Percentiles rank a stretch among this genome's conserved stretches.
Conservation (phyloP, 2,113 vertebrate genomes). For the Egretta garzetta region DNA sequence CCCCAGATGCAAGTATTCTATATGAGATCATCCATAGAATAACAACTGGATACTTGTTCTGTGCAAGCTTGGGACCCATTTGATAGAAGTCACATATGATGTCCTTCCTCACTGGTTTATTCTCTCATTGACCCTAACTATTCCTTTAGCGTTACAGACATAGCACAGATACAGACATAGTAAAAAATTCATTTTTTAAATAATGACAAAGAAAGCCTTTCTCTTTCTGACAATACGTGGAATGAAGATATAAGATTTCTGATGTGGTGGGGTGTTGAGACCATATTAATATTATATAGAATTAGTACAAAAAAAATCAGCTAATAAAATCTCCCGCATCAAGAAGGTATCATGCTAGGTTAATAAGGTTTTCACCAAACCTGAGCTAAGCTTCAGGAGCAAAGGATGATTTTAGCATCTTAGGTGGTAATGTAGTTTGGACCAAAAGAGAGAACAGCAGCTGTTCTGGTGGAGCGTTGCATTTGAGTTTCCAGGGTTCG, state of each 20-base stretch:
- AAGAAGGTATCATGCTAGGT: neutral
- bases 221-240: neutral
- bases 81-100: neutral
- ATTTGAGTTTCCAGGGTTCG: neutral
- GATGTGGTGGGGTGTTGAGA: neutral
- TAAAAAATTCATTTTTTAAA: neutral
- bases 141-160: neutral
- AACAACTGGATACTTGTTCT: neutral
- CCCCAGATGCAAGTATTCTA: neutral
- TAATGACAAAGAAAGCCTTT: neutral
- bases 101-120: neutral
- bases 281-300: neutral
- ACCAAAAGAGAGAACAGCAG: neutral
- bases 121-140: neutral
- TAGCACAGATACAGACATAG: neutral
- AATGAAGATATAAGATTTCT: neutral
- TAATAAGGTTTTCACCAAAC: neutral
- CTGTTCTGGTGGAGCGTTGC: neutral
- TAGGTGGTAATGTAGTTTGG: neutral
- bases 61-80: neutral
- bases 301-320: neutral
- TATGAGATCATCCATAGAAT: neutral
- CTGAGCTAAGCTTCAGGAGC: neutral
- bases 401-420: neutral
- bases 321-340: neutral